Base-by-base conservation (phyloP, 2,888 invertebrate species). In the Aphodius sticticus region DNA sequence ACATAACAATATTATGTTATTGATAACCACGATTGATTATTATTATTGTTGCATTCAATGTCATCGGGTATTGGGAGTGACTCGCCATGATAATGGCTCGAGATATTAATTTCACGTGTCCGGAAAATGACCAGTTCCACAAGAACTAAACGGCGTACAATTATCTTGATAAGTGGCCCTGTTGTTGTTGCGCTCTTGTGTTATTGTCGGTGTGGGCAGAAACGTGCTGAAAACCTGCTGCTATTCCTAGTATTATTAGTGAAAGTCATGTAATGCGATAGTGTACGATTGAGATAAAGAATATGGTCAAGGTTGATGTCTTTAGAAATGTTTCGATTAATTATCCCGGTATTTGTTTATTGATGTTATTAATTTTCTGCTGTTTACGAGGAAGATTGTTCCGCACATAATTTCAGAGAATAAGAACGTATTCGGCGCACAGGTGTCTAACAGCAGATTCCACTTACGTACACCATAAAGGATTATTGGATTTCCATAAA, bases 91-190 rank as follows among this genome's bases (percentile, higher is more conserved):
- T 53, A 53, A 53, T 53, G 12, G 53, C 53, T 53, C 53, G 53
- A 2, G 26, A 26, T 26, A 26, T 26, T 12, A 53, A 53, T 53
- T 53, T 53, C 53, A 53, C 53, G 53, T 53, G 53, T 53, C 12
- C 53, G 53, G 53, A 53, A 53, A 53, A 53, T 53, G 53, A 53
- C 53, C 53, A 53, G 53, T 53, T 53, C 53, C 53, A 53, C 53
- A 53, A 53, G 53, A 53, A 53, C 53, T 53, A 53, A 53, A 53
- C 53, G 53, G 53, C 53, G 12, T 12, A 53, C 53, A 53, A 53
- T 53, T 53, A 53, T 9, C 53, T 53, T 53, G 53, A 53, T 53
- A 53, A 53, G 53, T 53, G 53, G 53, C 12, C 53, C 53, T 53
- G 53, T 53, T 53, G 12, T 53, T 53, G 53, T 53, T 53, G 53